These are phyloP conservation scores for Parotia lawesii DNA, from an alignment of 2,113 vertebrate species.

Conservation along the genomic window DNA sequence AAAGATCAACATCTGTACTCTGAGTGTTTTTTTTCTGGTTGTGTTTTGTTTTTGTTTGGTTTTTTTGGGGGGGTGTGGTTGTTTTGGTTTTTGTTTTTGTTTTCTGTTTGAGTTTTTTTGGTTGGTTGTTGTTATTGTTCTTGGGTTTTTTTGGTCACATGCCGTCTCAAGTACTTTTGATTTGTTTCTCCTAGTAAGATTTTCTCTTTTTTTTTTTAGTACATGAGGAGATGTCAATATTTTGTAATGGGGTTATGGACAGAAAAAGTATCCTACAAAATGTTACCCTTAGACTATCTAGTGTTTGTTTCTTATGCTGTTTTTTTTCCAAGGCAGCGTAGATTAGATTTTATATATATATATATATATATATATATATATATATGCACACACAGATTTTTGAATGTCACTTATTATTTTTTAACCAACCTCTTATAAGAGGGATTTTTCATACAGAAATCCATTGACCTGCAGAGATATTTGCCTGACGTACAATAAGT, in stretches of 20 bases:
- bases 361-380: neutral
- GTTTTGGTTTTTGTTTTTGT: neutral
- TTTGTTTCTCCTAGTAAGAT: neutral
- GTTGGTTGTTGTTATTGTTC: neutral
- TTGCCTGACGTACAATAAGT: neutral
- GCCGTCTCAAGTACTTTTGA: neutral
- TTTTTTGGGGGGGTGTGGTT: neutral
- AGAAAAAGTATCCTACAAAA: neutral
- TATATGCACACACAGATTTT: neutral
- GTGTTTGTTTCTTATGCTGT: neutral
- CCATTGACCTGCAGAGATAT: neutral
- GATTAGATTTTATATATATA: neutral
- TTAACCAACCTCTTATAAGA: neutral
- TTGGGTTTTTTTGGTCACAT: neutral
- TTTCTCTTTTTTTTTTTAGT: neutral
- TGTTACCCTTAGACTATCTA: neutral
- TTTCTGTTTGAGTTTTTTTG: neutral
- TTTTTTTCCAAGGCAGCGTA: neutral
- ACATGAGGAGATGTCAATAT: neutral
- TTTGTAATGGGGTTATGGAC: neutral
- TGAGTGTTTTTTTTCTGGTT: neutral
- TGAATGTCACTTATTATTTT: neutral
- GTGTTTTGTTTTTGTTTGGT: neutral
- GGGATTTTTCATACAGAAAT: neutral
- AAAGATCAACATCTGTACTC: neutral